Conservation (phyloP, 2,797 vertebrate genomes). For the Etheostoma nigrum region DNA sequence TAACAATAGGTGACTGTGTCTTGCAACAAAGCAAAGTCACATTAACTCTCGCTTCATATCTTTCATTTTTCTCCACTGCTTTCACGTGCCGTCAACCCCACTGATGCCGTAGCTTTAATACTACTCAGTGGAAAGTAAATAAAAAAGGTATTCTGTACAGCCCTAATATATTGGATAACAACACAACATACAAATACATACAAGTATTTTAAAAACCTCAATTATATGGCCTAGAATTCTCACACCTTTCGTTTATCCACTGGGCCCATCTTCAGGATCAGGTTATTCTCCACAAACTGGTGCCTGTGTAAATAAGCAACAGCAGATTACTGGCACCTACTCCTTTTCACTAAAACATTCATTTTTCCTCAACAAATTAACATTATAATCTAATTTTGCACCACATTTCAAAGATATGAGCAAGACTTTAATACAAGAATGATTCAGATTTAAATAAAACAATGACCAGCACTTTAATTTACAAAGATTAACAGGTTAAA, state of each 20-base stretch:
- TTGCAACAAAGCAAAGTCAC: too few species aligned
- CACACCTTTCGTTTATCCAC: constrained; percentile 99
- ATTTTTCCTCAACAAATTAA: background rate
- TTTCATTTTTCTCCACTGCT: too few species aligned
- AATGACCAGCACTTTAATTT: background rate
- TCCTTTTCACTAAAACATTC: background rate
- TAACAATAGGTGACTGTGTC: too few species aligned
- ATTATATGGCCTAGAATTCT: constrained; percentile 13
- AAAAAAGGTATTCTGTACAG: too few species aligned
- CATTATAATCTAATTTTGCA: background rate
- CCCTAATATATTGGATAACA: background rate
- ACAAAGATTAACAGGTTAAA: background rate
- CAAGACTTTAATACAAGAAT: background rate
- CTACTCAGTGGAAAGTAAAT: too few species aligned
- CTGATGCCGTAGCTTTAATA: too few species aligned
- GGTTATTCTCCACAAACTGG: constrained; percentile 99
- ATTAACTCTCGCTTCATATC: too few species aligned
- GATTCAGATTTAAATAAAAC: background rate
- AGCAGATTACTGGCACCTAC: background rate
- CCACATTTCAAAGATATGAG: background rate
- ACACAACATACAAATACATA: background rate
- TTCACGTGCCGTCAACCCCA: too few species aligned
- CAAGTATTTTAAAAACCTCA: background rate
- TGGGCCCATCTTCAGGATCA: constrained; percentile 99
- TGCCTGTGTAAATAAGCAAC: constrained; percentile 86